Percentiles rank a stretch among this genome's conserved stretches.
Conservation (phyloP, 2,888 invertebrate genomes). For the Saturnia japonica region DNA sequence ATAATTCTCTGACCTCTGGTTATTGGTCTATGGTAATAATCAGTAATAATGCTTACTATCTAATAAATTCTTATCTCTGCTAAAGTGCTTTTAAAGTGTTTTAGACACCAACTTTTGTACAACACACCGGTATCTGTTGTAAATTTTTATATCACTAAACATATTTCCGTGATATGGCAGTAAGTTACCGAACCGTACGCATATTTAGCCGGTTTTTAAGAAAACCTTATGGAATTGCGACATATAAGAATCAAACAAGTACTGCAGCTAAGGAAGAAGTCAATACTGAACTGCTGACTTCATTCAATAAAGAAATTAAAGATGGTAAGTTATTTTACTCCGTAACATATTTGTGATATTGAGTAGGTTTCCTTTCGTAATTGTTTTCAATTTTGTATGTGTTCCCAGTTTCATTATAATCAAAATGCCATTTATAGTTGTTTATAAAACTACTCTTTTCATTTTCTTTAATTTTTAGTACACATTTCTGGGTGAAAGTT, state of each 20-base stretch:
- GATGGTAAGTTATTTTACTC: conserved; percentile 51
- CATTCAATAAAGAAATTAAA: conserved; percentile 64
- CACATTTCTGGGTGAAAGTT: too few relatives aligned
- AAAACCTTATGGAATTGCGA: conserved; percentile 48
- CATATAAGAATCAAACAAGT: conserved; percentile 52
- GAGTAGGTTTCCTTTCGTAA: not conserved
- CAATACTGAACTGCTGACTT: conserved; percentile 55
- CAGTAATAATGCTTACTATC: not conserved
- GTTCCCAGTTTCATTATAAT: too few relatives aligned
- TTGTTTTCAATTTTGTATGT: too few relatives aligned
- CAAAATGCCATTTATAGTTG: too few relatives aligned
- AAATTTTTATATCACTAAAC: not conserved
- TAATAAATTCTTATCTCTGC: conserved; percentile 12
- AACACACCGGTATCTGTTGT: not conserved
- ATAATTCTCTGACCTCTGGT: too few relatives aligned
- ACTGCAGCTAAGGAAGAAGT: conserved; percentile 61
- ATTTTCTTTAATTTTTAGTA: too few relatives aligned
- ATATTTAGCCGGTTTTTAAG: conserved; percentile 65
- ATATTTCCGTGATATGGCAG: conserved; percentile 49
- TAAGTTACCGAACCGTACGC: conserved; percentile 53
- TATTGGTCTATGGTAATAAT: too few relatives aligned
- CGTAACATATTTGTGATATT: not conserved
- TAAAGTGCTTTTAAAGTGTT: not conserved
- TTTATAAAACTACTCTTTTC: too few relatives aligned
- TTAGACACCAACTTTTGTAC: not conserved